Percentiles rank a stretch among this genome's conserved stretches.
Conservation (phyloP, 64 coral and sea anemone genomes). For the Orbicella faveolata region DNA sequence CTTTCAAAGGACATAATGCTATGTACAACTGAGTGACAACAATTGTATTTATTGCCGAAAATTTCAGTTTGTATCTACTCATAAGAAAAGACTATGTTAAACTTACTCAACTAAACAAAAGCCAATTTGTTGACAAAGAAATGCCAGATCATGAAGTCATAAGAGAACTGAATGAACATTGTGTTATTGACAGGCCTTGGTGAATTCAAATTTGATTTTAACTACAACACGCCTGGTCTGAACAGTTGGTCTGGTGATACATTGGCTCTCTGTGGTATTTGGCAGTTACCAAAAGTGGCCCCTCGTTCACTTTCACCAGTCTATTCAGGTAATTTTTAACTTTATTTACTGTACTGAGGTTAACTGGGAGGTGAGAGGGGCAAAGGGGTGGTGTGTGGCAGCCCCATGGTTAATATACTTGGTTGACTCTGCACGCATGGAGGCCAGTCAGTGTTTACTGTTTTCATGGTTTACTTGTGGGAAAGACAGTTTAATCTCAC, state of each 20-base stretch:
- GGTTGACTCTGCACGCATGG: too few species aligned
- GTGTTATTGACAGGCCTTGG: slow-evolving; percentile 58
- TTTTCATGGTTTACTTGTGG: too few species aligned
- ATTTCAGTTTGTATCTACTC: too few species aligned
- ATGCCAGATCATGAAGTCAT: not conserved
- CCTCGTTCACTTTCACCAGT: not conserved
- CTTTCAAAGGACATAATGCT: too few species aligned
- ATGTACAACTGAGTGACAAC: too few species aligned
- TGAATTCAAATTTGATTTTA: slow-evolving; percentile 96
- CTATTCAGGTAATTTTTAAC: not conserved
- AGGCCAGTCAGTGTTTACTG: too few species aligned
- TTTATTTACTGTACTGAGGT: too few species aligned
- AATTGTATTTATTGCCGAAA: too few species aligned
- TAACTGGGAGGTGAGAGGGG: too few species aligned
- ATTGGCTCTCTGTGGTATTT: slow-evolving; percentile 73
- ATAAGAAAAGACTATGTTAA: not conserved
- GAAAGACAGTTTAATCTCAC: too few species aligned
- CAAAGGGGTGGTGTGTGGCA: too few species aligned
- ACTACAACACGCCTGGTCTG: slow-evolving; percentile 91
- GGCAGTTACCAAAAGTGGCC: slow-evolving; percentile 78
- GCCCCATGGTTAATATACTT: too few species aligned
- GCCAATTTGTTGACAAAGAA: not conserved
- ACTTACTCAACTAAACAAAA: not conserved
- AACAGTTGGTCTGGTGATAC: slow-evolving; percentile 89
- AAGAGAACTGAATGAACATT: not conserved